Conservation (phyloP, 53 echinoderm and acorn worm genomes). For the Hippasteria phrygiana region DNA sequence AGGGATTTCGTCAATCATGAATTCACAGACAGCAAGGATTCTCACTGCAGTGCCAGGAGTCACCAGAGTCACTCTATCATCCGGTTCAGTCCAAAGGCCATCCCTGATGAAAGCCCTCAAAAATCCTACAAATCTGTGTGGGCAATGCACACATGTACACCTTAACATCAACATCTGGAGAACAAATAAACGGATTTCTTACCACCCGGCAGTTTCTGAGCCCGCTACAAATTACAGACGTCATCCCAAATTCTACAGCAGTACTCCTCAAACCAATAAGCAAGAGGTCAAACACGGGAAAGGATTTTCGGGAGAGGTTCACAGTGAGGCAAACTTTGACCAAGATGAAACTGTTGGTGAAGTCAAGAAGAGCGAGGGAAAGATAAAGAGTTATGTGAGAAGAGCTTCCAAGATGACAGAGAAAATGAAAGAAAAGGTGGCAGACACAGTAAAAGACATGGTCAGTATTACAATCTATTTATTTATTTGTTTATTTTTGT, state of each 20-base stretch:
- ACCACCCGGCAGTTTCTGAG: not conserved
- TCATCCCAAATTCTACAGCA: slow-evolving; percentile 12
- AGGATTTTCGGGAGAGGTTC: not conserved
- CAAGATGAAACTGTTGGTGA: not conserved
- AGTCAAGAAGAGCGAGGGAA: slow-evolving; percentile 10
- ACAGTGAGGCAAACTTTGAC: not conserved
- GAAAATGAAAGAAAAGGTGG: slow-evolving; percentile 73
- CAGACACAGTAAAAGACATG: slow-evolving; percentile 80
- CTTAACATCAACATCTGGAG: not conserved
- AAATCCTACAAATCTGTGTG: not conserved
- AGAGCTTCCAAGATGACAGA: slow-evolving; percentile 63
- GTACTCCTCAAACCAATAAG: not conserved
- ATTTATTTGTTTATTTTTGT: too few species aligned
- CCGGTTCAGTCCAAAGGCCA: not conserved
- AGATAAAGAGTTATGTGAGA: slow-evolving; percentile 51
- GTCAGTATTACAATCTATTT: too few species aligned
- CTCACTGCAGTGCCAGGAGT: not conserved
- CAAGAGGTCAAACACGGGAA: not conserved
- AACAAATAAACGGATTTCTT: not conserved
- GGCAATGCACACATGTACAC: not conserved
- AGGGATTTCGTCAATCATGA: slow-evolving; percentile 4
- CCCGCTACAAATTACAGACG: not conserved
- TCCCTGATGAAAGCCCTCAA: not conserved
- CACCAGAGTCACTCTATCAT: not conserved
- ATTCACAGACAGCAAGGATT: not conserved